A percentile compares a stretch with the other conserved stretches of the same genome.
These are phyloP conservation scores for Monochamus alternatus DNA, from an alignment of 2,888 invertebrate genomes.

Conservation along the genomic window DNA sequence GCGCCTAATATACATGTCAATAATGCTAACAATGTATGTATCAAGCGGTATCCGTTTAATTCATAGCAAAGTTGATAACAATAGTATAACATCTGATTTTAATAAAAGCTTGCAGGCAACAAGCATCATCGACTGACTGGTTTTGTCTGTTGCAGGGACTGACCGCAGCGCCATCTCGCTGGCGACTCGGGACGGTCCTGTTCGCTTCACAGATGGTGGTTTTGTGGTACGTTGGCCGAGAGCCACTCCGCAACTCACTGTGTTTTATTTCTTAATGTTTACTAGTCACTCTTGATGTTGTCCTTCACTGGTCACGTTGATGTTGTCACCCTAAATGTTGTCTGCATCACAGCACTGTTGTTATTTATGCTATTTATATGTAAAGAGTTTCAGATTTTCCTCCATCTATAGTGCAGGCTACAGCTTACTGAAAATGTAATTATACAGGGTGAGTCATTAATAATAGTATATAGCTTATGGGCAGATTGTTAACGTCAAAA, in stretches of 20 bases:
- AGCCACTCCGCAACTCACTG: constrained; percentile 64
- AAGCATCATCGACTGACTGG: constrained; percentile 60
- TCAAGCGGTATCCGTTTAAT: too few relatives aligned
- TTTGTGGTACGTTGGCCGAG: constrained; percentile 70
- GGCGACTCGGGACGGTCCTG: constrained; percentile 70
- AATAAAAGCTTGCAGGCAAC: constrained; percentile 42
- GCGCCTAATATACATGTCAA: too few relatives aligned
- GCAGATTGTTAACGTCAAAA: too few relatives aligned
- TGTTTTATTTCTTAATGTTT: constrained; percentile 51
- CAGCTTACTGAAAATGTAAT: constrained; percentile 8
- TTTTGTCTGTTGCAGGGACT: constrained; percentile 72
- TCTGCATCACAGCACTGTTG: constrained; percentile 66
- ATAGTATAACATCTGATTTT: neutral
- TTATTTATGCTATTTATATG: constrained; percentile 39
- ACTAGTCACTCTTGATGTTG: constrained; percentile 50
- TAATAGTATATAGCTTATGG: too few relatives aligned
- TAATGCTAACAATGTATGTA: too few relatives aligned
- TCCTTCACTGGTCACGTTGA: constrained; percentile 65
- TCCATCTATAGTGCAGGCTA: constrained; percentile 27
- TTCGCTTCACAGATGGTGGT: constrained; percentile 70
- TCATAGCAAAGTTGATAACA: too few relatives aligned
- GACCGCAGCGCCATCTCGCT: constrained; percentile 71
- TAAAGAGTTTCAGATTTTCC: constrained; percentile 16
- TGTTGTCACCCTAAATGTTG: constrained; percentile 67
- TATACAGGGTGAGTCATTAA: too few relatives aligned